phyloP scores from a whole-genome alignment of 2,888 invertebrate species.

The Ecliptopera silaceata region DNA sequence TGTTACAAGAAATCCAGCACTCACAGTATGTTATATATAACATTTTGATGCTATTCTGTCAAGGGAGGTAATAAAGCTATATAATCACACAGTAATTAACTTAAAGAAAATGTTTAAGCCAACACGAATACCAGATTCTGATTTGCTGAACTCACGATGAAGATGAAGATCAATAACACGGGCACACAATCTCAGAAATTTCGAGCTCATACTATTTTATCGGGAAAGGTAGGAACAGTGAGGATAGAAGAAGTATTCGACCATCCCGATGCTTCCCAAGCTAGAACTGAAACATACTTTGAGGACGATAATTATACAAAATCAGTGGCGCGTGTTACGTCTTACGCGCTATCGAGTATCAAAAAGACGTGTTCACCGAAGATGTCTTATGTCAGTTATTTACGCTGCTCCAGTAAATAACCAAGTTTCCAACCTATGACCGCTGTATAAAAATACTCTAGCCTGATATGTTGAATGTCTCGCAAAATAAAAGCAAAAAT shows the following conservation, averaged over 20 bases:
- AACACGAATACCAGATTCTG: background rate
- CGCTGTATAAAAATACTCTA: conserved; percentile 2
- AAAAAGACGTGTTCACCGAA: conserved; percentile 11
- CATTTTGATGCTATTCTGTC: conserved; percentile 6
- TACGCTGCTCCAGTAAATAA: conserved; percentile 3
- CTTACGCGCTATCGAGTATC: conserved; percentile 13
- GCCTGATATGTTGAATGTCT: conserved; percentile 20
- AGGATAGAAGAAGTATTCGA: background rate
- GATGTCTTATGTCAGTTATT: conserved; percentile 4
- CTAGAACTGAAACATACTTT: conserved; percentile 3
- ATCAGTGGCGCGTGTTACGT: conserved; percentile 7
- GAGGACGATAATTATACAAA: conserved; percentile 4
- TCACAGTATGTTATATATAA: conserved; percentile 1
- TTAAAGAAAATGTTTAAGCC: background rate
- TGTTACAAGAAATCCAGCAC: background rate
- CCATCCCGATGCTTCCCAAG: background rate
- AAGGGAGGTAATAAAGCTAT: background rate
- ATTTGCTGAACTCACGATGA: conserved; percentile 1
- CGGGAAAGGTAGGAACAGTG: background rate
- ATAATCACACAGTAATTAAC: background rate
- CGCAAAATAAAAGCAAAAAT: conserved; percentile 18
- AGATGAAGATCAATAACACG: background rate
- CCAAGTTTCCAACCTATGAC: background rate
- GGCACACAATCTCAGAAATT: conserved; percentile 3
- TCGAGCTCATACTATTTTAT: conserved; percentile 7